phyloP scores from a whole-genome alignment of 2,888 invertebrate genomes.

The Allolobophora icterica region DNA sequence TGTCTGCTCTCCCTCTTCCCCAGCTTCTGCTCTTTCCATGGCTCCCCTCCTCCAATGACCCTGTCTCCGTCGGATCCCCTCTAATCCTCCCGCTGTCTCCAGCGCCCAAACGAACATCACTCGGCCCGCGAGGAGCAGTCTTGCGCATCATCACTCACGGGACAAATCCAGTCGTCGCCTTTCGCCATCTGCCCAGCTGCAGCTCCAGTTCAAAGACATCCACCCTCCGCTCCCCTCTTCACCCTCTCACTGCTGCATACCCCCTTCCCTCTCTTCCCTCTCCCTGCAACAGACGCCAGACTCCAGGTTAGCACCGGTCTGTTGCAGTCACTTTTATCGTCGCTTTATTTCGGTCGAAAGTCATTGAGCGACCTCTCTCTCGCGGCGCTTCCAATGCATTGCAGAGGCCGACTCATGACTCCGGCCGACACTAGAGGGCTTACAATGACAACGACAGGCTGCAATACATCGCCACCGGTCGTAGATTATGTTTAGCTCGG shows the following conservation, averaged over 20 bases:
- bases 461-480: background rate
- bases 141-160: slow-evolving; percentile 17
- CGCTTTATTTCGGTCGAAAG: slow-evolving; percentile 20
- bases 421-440: slow-evolving; percentile 9
- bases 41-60: background rate
- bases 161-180: background rate
- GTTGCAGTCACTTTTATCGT: slow-evolving; percentile 6
- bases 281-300: background rate
- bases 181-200: background rate
- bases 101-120: background rate
- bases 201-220: background rate
- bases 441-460: background rate
- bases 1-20: no score
- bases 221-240: background rate
- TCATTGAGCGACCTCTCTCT: background rate
- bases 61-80: background rate
- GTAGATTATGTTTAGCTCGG: background rate
- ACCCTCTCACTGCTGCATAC: background rate
- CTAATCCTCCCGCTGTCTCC: background rate
- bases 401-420: background rate
- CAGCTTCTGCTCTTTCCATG: background rate
- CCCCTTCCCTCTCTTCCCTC: background rate
- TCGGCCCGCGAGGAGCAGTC: background rate
- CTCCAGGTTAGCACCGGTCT: background rate
- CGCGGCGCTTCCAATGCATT: background rate